Evolutionary conservation across 2,888 invertebrate genomes (phyloP).

Genomic region (Lomographa bimaculata): DNA sequence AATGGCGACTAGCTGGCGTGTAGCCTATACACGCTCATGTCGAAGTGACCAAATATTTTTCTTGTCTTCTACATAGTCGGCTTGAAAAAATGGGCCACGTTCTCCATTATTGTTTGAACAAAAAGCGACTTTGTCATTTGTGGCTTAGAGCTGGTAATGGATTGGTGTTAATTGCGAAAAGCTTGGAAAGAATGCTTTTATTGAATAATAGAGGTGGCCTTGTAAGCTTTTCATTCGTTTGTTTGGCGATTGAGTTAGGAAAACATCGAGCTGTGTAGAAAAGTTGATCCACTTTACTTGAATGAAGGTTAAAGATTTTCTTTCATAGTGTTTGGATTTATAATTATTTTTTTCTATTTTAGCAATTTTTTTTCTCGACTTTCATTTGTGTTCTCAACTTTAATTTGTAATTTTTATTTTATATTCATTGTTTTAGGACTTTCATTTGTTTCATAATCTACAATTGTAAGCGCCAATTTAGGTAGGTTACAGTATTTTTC

Average conservation of each 20-base stretch:
- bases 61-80: slow-evolving; percentile 38
- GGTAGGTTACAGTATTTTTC: no score
- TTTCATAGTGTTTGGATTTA: neutral
- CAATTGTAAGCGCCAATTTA: no score
- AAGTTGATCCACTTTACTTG: neutral
- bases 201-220: slow-evolving; percentile 23
- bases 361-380: no score
- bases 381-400: no score
- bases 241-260: slow-evolving; percentile 12
- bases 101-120: slow-evolving; percentile 37
- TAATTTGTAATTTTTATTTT: no score
- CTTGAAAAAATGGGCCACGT: slow-evolving; percentile 43
- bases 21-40: slow-evolving; percentile 23
- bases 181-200: slow-evolving; percentile 21
- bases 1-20: slow-evolving; percentile 15
- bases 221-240: slow-evolving; percentile 22
- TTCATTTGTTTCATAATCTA: no score
- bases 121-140: slow-evolving; percentile 25
- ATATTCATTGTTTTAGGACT: no score
- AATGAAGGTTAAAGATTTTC: neutral
- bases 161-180: slow-evolving; percentile 25
- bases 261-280: slow-evolving; percentile 4
- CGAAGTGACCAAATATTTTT: slow-evolving; percentile 54
- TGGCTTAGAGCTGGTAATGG: slow-evolving; percentile 32
- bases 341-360: no score